A percentile compares a stretch with the other conserved stretches of the same genome.
Evolutionary conservation across 2,888 invertebrate species (phyloP).

Genomic region (Noctua fimbriata): DNA sequence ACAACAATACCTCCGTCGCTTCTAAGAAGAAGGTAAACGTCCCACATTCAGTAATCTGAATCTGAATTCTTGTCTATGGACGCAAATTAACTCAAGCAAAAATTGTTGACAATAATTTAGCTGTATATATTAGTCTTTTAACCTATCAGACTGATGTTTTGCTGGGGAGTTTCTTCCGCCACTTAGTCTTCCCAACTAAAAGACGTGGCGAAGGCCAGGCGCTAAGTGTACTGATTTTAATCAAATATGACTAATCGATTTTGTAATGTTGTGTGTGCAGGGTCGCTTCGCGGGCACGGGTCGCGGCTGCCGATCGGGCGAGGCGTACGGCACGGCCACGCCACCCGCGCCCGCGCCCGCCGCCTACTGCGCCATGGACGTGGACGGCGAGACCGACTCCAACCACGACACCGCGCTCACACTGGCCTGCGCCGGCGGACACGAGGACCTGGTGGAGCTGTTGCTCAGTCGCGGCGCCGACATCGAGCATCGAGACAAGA

Average conservation of each 20-base stretch:
- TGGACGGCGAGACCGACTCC: slow-evolving; percentile 99
- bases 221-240: not conserved
- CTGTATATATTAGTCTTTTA: not conserved
- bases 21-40: slow-evolving; percentile 84
- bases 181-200: not conserved
- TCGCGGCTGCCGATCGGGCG: slow-evolving; percentile 73
- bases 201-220: not conserved
- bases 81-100: not conserved
- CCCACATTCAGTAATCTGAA: not conserved
- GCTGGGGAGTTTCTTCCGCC: not conserved
- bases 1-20: slow-evolving; percentile 75
- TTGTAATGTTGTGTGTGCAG: slow-evolving; percentile 56
- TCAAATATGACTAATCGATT: not conserved
- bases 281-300: slow-evolving; percentile 77
- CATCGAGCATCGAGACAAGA: slow-evolving; percentile 99
- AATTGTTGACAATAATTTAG: not conserved
- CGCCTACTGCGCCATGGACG: slow-evolving; percentile 95
- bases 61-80: not conserved
- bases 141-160: not conserved
- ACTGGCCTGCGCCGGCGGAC: slow-evolving; percentile 98
- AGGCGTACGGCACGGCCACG: slow-evolving; percentile 76
- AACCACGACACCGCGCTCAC: slow-evolving; percentile 99
- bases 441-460: slow-evolving; percentile 98
- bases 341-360: slow-evolving; percentile 87
- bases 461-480: slow-evolving; percentile 97